These are phyloP conservation scores for Perdita meconis DNA, from an alignment of 2,888 invertebrate genomes.

Conservation along the genomic window DNA sequence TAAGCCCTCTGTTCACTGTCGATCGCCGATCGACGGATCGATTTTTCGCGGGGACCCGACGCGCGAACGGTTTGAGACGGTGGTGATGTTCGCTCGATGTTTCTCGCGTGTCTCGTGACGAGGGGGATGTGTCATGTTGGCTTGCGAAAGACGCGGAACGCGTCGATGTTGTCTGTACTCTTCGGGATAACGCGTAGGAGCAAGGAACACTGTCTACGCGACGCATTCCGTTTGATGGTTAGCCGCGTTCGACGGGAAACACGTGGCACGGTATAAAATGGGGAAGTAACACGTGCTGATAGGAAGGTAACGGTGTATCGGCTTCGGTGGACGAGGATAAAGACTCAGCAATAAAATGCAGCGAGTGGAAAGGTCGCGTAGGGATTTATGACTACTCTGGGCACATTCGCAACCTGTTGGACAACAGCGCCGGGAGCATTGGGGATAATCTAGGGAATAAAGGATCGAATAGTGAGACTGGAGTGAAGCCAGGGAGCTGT, in stretches of 20 bases:
- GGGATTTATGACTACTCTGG: neutral
- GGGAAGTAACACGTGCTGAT: no score
- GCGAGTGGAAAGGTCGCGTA: neutral
- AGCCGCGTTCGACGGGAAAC: neutral
- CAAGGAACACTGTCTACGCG: neutral
- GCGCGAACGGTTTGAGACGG: neutral
- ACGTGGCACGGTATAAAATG: neutral
- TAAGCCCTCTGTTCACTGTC: conserved; percentile 7
- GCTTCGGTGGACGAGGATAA: no score
- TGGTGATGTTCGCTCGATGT: conserved; percentile 10
- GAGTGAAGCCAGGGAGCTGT: conserved; percentile 47
- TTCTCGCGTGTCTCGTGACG: neutral
- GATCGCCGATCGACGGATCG: conserved; percentile 9
- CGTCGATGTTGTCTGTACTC: neutral
- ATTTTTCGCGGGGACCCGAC: neutral
- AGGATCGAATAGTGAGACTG: neutral
- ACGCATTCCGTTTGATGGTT: neutral
- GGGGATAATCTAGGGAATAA: neutral
- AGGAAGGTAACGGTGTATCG: no score
- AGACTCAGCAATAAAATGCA: neutral
- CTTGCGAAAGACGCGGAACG: neutral
- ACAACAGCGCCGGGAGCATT: neutral
- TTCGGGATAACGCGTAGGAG: neutral
- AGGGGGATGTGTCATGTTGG: conserved; percentile 1
- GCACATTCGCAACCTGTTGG: no score